Evolutionary conservation across 2,888 invertebrate species (phyloP).

Genomic region (Bibio marci): DNA sequence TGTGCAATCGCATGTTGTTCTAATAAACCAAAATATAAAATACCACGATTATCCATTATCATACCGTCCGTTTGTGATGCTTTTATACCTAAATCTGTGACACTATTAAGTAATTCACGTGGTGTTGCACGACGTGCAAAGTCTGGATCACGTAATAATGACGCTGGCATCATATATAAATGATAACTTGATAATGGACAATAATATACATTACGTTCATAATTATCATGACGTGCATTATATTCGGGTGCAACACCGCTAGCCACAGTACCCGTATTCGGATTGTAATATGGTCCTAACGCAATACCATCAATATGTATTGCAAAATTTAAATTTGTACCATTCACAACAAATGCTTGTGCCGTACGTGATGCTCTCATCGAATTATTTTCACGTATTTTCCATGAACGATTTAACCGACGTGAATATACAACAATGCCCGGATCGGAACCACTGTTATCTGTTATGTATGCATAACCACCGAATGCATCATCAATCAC

Average conservation of each 20-base stretch:
- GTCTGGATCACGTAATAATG: conserved; percentile 38
- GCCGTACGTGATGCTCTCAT: conserved; percentile 45
- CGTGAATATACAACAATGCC: conserved; percentile 55
- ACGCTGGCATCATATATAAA: conserved; percentile 45
- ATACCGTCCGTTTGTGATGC: conserved; percentile 55
- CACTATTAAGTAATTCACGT: conserved; percentile 22
- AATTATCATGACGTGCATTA: conserved; percentile 13
- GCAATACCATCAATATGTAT: conserved; percentile 56
- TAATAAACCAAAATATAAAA: conserved; percentile 51
- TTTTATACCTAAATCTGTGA: conserved; percentile 43
- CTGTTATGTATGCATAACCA: conserved; percentile 53
- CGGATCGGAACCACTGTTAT: conserved; percentile 47
- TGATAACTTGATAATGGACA: conserved; percentile 50
- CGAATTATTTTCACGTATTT: conserved; percentile 42
- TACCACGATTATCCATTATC: conserved; percentile 52
- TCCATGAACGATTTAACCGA: conserved; percentile 48
- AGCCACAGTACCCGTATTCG: conserved; percentile 16
- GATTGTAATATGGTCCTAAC: conserved; percentile 39
- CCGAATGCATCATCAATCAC: conserved; percentile 52
- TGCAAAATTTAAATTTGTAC: conserved; percentile 36
- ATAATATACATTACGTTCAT: conserved; percentile 39
- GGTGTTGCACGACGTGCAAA: conserved; percentile 22
- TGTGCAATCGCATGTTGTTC: conserved; percentile 49
- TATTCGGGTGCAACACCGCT: conserved; percentile 7
- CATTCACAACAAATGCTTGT: conserved; percentile 40